A percentile compares a stretch with the other conserved stretches of the same genome.
Evolutionary conservation across 2,797 vertebrate genomes (phyloP).

Genomic region (Myotis daubentonii): DNA sequence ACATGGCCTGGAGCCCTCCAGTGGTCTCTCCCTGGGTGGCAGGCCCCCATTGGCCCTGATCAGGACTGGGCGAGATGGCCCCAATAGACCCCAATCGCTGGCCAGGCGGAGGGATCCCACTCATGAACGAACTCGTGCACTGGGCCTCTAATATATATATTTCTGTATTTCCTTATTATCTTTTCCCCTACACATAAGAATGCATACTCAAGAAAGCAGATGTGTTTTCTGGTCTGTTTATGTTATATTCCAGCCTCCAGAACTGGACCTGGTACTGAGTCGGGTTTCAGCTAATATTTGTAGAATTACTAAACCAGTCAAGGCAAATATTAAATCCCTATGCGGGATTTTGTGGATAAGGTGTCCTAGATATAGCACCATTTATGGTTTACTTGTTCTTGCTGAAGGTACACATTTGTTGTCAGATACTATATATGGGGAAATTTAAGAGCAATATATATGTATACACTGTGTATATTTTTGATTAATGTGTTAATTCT

Average conservation of each 20-base stretch:
- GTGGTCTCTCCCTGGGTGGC: rapidly evolving
- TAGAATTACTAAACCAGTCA: slow-evolving; percentile 30
- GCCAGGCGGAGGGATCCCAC: no score
- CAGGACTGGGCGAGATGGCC: no score
- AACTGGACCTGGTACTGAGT: not conserved
- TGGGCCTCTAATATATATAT: no score
- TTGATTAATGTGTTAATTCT: slow-evolving; percentile 63
- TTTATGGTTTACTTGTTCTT: not conserved
- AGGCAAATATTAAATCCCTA: slow-evolving; percentile 20
- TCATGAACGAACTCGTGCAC: no score
- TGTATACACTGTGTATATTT: not conserved
- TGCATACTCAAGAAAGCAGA: not conserved
- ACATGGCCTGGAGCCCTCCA: no score
- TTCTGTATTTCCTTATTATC: not conserved
- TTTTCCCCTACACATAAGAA: not conserved
- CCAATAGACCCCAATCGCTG: no score
- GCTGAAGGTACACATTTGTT: not conserved
- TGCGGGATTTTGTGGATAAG: not conserved
- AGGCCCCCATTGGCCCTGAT: no score
- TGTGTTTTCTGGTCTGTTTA: not conserved
- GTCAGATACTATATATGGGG: not conserved
- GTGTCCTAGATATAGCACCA: not conserved
- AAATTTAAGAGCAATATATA: not conserved
- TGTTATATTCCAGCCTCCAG: not conserved
- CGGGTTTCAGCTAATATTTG: slow-evolving; percentile 14